Conservation (phyloP, 2,797 vertebrate genomes). For the Hoplostethus atlanticus region DNA sequence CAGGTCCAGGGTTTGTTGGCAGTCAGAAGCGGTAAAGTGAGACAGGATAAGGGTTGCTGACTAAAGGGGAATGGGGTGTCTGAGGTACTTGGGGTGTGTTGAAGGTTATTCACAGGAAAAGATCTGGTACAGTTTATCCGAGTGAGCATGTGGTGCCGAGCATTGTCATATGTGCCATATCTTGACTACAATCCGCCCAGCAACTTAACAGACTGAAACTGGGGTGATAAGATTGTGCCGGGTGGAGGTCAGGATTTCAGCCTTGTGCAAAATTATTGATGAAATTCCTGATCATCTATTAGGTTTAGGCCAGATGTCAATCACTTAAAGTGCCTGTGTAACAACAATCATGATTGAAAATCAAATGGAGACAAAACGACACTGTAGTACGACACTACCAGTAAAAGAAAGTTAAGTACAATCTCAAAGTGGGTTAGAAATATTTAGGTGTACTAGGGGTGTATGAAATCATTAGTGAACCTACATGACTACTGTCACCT, state of each 20-base stretch:
- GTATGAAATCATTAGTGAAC: constrained; percentile 38
- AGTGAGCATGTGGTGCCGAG: constrained; percentile 18
- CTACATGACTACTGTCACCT: constrained; percentile 43
- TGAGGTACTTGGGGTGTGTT: constrained; percentile 10
- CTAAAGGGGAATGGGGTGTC: constrained; percentile 17
- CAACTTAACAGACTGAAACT: constrained; percentile 6
- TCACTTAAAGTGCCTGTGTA: constrained; percentile 85
- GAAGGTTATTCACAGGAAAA: constrained; percentile 21
- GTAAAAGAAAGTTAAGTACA: constrained; percentile 43
- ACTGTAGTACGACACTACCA: constrained; percentile 38
- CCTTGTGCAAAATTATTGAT: constrained; percentile 77
- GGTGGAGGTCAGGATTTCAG: constrained; percentile 36
- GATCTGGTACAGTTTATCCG: constrained; percentile 12
- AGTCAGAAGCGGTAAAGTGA: constrained; percentile 22
- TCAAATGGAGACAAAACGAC: constrained; percentile 34
- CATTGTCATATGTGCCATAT: constrained; percentile 56
- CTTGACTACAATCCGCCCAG: constrained; percentile 13
- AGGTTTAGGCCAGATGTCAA: constrained; percentile 66
- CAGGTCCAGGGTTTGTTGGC: constrained; percentile 28
- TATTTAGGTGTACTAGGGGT: constrained; percentile 35
- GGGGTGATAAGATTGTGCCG: constrained; percentile 18
- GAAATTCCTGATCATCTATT: constrained; percentile 66
- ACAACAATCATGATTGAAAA: constrained; percentile 76
- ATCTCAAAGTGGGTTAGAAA: constrained; percentile 53
- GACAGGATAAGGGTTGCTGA: constrained; percentile 31